phyloP scores from a whole-genome alignment of 2,113 vertebrate genomes.

The Ascaphus truei region DNA sequence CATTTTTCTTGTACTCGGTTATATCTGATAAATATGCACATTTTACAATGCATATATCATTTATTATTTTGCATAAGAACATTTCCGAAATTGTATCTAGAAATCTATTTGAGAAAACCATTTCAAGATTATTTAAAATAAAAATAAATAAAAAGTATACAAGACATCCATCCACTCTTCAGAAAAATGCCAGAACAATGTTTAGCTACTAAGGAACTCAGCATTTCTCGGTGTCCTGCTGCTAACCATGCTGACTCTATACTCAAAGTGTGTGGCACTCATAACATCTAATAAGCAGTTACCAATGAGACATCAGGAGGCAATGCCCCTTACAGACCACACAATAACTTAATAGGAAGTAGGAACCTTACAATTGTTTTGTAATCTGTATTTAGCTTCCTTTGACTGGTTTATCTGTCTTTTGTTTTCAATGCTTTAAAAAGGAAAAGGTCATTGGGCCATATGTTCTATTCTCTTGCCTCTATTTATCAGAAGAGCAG shows the following conservation, averaged over 20 bases:
- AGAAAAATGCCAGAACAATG: too few relatives aligned
- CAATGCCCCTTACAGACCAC: conserved; percentile 20
- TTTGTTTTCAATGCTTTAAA: conserved; percentile 56
- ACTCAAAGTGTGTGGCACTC: neutral
- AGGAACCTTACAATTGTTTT: conserved; percentile 43
- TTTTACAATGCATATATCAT: too few relatives aligned
- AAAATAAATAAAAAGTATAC: too few relatives aligned
- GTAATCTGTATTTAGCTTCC: conserved; percentile 51
- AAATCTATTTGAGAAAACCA: too few relatives aligned
- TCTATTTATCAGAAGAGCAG: neutral
- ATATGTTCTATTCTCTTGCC: conserved; percentile 52
- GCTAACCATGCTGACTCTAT: neutral
- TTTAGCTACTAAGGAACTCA: neutral
- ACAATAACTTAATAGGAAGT: conserved; percentile 41
- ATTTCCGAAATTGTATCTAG: too few relatives aligned
- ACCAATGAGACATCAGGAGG: neutral
- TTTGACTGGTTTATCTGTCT: conserved; percentile 54
- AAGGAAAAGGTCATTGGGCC: conserved; percentile 51
- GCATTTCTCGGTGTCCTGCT: neutral
- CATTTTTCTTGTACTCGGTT: too few relatives aligned
- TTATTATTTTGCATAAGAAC: too few relatives aligned
- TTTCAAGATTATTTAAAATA: too few relatives aligned
- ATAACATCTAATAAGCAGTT: neutral
- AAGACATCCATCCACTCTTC: too few relatives aligned
- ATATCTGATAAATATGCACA: too few relatives aligned